Evolutionary conservation across 2,797 vertebrate genomes (phyloP).

Genomic region (Gobio occitaniae): DNA sequence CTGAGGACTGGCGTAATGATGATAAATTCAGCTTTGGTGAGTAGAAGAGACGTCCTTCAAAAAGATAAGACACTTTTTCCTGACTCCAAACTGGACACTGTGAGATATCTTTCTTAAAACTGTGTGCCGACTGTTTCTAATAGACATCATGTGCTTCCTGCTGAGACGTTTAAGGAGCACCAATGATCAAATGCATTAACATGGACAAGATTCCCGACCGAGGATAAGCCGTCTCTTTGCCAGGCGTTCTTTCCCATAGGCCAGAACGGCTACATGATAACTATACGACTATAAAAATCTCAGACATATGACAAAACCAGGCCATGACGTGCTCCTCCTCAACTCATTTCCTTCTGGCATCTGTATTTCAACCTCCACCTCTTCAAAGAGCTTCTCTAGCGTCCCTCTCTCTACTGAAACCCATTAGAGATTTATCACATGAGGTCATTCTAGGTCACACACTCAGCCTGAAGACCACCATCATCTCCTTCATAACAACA

Average conservation of each 20-base stretch:
- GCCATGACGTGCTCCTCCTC: conserved; percentile 66
- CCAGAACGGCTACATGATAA: conserved; percentile 45
- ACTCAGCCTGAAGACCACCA: background rate
- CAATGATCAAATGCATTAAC: conserved; percentile 54
- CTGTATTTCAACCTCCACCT: conserved; percentile 69
- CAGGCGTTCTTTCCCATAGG: conserved; percentile 46
- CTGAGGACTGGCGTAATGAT: background rate
- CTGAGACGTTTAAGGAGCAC: conserved; percentile 3
- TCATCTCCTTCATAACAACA: background rate
- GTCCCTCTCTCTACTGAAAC: no score
- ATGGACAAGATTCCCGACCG: conserved; percentile 65
- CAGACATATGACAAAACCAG: conserved; percentile 70
- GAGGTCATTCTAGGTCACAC: background rate
- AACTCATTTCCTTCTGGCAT: conserved; percentile 75
- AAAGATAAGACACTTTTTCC: no score
- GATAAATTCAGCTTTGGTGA: background rate
- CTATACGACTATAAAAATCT: conserved; percentile 38
- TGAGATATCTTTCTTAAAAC: background rate
- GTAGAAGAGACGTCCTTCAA: background rate
- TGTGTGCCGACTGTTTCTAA: background rate
- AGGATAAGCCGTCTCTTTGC: conserved; percentile 56
- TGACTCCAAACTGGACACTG: background rate
- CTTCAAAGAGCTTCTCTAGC: conserved; percentile 64
- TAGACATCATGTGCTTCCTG: conserved; percentile 34
- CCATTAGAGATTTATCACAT: conserved; percentile 19